These are phyloP conservation scores for Apodemia mormo DNA, from an alignment of 2,888 invertebrate species.

Conservation along the genomic window DNA sequence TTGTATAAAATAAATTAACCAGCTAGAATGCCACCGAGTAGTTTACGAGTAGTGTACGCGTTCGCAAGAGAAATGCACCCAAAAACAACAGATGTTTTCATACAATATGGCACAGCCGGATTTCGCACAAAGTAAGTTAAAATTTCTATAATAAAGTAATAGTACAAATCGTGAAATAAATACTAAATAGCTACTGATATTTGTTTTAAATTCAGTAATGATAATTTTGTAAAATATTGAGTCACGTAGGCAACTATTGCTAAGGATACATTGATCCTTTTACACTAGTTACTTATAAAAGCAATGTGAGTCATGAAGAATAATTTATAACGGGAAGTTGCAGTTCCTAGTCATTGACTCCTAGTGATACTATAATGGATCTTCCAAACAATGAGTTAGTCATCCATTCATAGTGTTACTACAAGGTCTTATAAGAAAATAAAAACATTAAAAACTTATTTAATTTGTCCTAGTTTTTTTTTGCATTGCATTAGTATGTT, in stretches of 20 bases:
- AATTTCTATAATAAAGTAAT: constrained; percentile 35
- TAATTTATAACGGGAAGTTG: constrained; percentile 74
- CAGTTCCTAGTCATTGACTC: constrained; percentile 71
- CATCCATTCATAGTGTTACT: constrained; percentile 21
- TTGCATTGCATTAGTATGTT: neutral
- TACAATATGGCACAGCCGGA: constrained; percentile 93
- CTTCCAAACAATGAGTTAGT: constrained; percentile 50
- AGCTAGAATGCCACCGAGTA: constrained; percentile 79
- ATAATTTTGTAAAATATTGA: constrained; percentile 22
- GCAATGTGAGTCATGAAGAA: constrained; percentile 62
- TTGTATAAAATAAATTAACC: constrained; percentile 72
- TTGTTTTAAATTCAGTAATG: constrained; percentile 2
- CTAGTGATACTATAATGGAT: constrained; percentile 41
- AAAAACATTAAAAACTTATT: too few species aligned
- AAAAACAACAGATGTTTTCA: constrained; percentile 84
- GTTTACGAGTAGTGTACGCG: constrained; percentile 86
- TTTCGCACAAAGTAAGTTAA: constrained; percentile 89
- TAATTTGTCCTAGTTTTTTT: neutral
- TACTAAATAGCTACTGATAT: constrained; percentile 18
- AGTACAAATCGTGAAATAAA: constrained; percentile 32
- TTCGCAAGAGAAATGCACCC: constrained; percentile 90
- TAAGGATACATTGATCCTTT: constrained; percentile 40
- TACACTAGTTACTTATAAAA: constrained; percentile 38
- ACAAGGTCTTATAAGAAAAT: neutral
- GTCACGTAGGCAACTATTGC: constrained; percentile 43